Evolutionary conservation across 2,113 vertebrate species (phyloP).

Genomic region (Neodontobutis hainanensis): DNA sequence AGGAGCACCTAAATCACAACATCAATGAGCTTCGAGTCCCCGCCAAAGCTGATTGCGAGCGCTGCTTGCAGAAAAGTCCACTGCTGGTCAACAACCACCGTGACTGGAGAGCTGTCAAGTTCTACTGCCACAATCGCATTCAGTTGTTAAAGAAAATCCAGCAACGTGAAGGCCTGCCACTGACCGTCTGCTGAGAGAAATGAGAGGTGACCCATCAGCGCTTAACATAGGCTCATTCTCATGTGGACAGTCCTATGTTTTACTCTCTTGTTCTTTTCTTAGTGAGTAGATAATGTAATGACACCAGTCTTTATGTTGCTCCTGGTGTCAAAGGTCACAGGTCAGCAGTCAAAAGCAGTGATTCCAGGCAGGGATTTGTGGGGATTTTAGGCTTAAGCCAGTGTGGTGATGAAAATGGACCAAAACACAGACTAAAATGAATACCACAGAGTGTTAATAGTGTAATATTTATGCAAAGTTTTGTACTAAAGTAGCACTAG

Average conservation of each 20-base stretch:
- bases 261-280: neutral
- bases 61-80: constrained; percentile 81
- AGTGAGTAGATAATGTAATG: constrained; percentile 37
- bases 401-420: too few relatives aligned
- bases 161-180: constrained; percentile 68
- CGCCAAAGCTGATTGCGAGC: constrained; percentile 82
- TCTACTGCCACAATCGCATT: constrained; percentile 84
- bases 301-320: constrained; percentile 30
- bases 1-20: constrained; percentile 80
- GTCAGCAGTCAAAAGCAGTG: too few relatives aligned
- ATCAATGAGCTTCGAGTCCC: constrained; percentile 80
- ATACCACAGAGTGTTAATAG: constrained; percentile 41
- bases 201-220: constrained; percentile 11
- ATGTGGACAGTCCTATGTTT: constrained; percentile 49
- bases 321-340: neutral
- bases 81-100: constrained; percentile 81
- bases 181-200: constrained; percentile 71
- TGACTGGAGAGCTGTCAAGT: constrained; percentile 83
- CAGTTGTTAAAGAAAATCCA: constrained; percentile 81
- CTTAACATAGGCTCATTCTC: constrained; percentile 43
- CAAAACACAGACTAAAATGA: constrained; percentile 56
- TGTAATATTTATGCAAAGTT: constrained; percentile 60
- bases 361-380: too few relatives aligned
- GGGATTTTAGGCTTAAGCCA: too few relatives aligned
- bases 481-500: constrained; percentile 65